Evolutionary conservation across 1,140 invertebrate genomes (phyloP).

Genomic region (Oryzaephilus surinamensis): DNA sequence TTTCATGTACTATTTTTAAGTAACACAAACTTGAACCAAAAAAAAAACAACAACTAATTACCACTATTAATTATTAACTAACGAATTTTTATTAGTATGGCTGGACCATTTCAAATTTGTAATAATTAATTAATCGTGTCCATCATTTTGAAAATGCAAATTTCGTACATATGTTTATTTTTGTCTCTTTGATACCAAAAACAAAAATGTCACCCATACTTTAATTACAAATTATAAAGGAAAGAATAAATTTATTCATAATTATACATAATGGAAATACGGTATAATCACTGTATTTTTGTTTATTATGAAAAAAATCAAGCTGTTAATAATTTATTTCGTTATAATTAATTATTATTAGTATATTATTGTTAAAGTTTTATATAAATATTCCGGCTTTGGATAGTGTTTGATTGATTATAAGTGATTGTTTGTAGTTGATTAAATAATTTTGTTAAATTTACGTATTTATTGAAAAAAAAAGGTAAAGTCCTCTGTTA

Average conservation of each 20-base stretch:
- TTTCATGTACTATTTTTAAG: too few relatives aligned
- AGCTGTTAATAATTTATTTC: constrained; percentile 19
- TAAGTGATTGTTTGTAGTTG: constrained; percentile 6
- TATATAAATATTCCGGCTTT: constrained; percentile 32
- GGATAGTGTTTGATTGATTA: constrained; percentile 19
- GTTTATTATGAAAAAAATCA: too few relatives aligned
- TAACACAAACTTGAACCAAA: too few relatives aligned
- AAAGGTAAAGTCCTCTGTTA: constrained; percentile 11
- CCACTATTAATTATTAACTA: not conserved
- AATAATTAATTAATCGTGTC: constrained; percentile 8
- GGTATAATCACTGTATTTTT: too few relatives aligned
- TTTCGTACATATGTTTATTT: not conserved
- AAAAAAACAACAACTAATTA: too few relatives aligned
- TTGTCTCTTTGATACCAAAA: too few relatives aligned
- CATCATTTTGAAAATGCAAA: constrained; percentile 13
- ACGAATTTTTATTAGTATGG: constrained; percentile 11
- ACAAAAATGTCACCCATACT: constrained; percentile 31
- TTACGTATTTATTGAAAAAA: constrained; percentile 1
- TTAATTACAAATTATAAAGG: too few relatives aligned
- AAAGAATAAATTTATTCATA: too few relatives aligned
- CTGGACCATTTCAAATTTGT: constrained; percentile 14
- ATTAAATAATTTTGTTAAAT: constrained; percentile 5
- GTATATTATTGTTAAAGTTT: constrained; percentile 33
- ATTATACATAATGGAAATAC: too few relatives aligned
- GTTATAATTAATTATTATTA: constrained; percentile 21